Evolutionary conservation across 2,888 invertebrate genomes (phyloP).

Genomic region (Drosophila picticornis): DNA sequence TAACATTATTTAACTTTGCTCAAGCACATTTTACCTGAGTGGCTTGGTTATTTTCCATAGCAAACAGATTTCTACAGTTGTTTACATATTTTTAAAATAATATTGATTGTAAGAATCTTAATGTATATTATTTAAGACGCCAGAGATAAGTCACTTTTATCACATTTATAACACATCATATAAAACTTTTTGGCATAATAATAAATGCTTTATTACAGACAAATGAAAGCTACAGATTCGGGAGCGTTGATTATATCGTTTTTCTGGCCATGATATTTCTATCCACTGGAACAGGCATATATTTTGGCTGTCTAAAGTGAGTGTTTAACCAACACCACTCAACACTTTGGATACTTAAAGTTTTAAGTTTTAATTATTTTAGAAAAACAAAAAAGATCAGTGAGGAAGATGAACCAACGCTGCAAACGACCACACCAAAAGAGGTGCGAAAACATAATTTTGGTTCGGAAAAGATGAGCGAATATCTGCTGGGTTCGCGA

Average conservation of each 20-base stretch:
- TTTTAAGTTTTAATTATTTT: not conserved
- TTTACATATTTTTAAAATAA: not conserved
- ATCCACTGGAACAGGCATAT: slow-evolving; percentile 92
- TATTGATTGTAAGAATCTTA: not conserved
- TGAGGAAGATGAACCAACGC: slow-evolving; percentile 55
- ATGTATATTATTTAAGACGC: slow-evolving; percentile 11
- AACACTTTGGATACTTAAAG: not conserved
- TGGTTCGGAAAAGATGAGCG: slow-evolving; percentile 87
- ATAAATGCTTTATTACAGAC: slow-evolving; percentile 34
- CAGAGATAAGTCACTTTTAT: slow-evolving; percentile 23
- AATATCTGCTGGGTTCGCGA: slow-evolving; percentile 92
- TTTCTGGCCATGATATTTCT: slow-evolving; percentile 89
- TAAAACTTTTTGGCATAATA: slow-evolving; percentile 1
- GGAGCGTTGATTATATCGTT: slow-evolving; percentile 88
- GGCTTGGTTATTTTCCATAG: not conserved
- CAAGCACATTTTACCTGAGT: not conserved
- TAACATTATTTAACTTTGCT: not conserved
- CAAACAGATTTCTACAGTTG: not conserved
- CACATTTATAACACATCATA: slow-evolving; percentile 2
- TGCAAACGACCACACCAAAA: slow-evolving; percentile 36
- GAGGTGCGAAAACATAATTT: slow-evolving; percentile 73
- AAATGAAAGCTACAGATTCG: slow-evolving; percentile 71
- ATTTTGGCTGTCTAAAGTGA: slow-evolving; percentile 85
- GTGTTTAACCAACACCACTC: slow-evolving; percentile 19
- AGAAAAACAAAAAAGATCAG: slow-evolving; percentile 58